Conservation (phyloP, 2,113 vertebrate species). For the Origma solitaria region DNA sequence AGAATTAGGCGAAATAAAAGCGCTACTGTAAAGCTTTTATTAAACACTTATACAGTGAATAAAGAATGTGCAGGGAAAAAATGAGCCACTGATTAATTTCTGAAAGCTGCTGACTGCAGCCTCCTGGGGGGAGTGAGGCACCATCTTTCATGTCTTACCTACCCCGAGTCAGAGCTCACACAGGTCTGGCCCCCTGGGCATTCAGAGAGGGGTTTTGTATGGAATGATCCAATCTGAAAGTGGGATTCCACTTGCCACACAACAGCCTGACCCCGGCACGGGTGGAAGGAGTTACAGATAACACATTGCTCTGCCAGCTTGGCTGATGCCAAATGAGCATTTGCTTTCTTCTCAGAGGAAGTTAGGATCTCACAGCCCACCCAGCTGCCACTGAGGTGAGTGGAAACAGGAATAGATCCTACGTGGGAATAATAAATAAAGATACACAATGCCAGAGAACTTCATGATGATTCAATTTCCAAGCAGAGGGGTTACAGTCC, state of each 20-base stretch:
- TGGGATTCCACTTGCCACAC: neutral
- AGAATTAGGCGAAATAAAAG: slow-evolving; percentile 22
- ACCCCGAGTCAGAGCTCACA: neutral
- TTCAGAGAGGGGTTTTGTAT: neutral
- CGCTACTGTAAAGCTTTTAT: neutral
- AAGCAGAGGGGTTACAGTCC: neutral
- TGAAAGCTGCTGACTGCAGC: neutral
- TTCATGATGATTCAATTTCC: neutral
- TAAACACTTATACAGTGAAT: neutral
- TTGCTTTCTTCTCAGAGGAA: neutral
- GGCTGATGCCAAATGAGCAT: neutral
- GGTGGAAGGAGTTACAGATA: neutral
- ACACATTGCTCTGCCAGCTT: rapidly evolving
- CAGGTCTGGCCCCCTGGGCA: neutral
- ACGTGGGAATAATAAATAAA: neutral
- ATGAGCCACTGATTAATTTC: neutral
- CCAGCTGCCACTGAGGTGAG: neutral
- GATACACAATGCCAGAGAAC: neutral
- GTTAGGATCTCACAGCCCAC: neutral
- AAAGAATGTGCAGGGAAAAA: neutral
- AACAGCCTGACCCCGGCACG: neutral
- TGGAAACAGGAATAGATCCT: neutral
- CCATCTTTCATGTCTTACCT: neutral
- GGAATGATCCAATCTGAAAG: neutral
- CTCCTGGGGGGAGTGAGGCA: neutral